Conservation (phyloP, 2,888 invertebrate species). For the Dimorphilus gyrociliatus region DNA sequence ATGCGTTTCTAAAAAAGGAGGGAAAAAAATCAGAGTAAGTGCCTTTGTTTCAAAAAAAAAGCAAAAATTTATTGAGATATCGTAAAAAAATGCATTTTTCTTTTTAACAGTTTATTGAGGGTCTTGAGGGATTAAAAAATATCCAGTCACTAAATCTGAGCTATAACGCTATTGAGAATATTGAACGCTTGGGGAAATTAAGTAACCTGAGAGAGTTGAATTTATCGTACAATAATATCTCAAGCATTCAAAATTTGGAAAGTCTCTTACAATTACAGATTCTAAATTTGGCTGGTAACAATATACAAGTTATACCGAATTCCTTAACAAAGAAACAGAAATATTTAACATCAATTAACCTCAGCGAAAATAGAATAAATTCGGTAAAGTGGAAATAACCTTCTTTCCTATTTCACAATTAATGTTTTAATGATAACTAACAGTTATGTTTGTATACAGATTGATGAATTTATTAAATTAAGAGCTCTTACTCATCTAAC, state of each 20-base stretch:
- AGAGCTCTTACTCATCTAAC: constrained; percentile 26
- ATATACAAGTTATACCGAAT: constrained; percentile 26
- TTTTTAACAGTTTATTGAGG: constrained; percentile 32
- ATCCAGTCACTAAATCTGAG: constrained; percentile 25
- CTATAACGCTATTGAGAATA: constrained; percentile 30
- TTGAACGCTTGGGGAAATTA: constrained; percentile 31
- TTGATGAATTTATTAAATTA: constrained; percentile 29
- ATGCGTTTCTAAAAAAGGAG: constrained; percentile 26
- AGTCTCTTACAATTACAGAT: constrained; percentile 20
- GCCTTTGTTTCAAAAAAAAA: not conserved
- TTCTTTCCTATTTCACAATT: no score
- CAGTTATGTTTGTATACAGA: no score
- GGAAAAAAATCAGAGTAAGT: constrained; percentile 31
- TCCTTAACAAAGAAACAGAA: constrained; percentile 28
- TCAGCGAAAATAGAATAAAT: constrained; percentile 24
- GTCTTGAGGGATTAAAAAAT: constrained; percentile 25
- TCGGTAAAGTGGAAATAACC: constrained; percentile 27
- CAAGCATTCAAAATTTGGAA: constrained; percentile 28
- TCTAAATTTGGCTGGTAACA: constrained; percentile 26
- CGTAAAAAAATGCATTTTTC: not conserved
- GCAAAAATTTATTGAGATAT: not conserved
- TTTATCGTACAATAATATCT: constrained; percentile 24
- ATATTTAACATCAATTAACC: constrained; percentile 20
- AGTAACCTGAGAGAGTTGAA: constrained; percentile 26
- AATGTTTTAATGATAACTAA: no score